Percentiles rank a stretch among this genome's conserved stretches.
Conservation (phyloP, 1,140 invertebrate genomes). For the Zophobas morio region DNA sequence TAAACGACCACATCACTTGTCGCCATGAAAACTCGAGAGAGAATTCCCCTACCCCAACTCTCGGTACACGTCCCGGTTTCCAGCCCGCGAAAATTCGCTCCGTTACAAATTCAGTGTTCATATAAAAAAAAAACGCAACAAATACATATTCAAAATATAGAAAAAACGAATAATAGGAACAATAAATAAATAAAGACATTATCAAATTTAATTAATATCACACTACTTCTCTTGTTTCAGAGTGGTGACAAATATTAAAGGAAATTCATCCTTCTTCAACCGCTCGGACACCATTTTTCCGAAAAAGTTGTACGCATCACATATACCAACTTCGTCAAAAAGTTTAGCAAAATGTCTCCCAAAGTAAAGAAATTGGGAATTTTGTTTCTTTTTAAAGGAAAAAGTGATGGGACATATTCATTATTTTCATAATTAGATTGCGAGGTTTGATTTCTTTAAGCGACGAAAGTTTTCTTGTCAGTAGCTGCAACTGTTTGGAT, state of each 20-base stretch:
- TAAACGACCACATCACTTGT: too few species aligned
- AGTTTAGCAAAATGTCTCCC: slow-evolving; percentile 23
- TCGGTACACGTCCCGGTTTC: too few species aligned
- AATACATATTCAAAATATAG: too few species aligned
- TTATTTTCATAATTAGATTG: slow-evolving; percentile 19
- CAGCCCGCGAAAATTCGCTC: too few species aligned
- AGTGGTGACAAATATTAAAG: slow-evolving; percentile 21
- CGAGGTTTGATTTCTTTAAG: slow-evolving; percentile 11
- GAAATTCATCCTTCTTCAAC: slow-evolving; percentile 36
- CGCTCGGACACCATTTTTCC: slow-evolving; percentile 13
- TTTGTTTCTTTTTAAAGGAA: slow-evolving; percentile 17
- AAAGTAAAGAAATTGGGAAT: slow-evolving; percentile 35
- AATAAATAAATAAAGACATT: too few species aligned
- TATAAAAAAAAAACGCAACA: too few species aligned
- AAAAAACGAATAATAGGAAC: too few species aligned
- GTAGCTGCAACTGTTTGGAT: slow-evolving; percentile 9
- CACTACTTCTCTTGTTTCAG: not conserved
- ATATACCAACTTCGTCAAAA: slow-evolving; percentile 25
- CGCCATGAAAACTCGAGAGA: too few species aligned
- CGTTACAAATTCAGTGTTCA: too few species aligned
- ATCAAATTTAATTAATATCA: too few species aligned
- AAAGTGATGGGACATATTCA: slow-evolving; percentile 17
- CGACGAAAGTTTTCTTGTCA: slow-evolving; percentile 26
- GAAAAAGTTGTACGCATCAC: slow-evolving; percentile 28
- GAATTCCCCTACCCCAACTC: too few species aligned